Evolutionary conservation across 2,797 vertebrate genomes (phyloP).

Genomic region (Crossoptilon crossoptilon): DNA sequence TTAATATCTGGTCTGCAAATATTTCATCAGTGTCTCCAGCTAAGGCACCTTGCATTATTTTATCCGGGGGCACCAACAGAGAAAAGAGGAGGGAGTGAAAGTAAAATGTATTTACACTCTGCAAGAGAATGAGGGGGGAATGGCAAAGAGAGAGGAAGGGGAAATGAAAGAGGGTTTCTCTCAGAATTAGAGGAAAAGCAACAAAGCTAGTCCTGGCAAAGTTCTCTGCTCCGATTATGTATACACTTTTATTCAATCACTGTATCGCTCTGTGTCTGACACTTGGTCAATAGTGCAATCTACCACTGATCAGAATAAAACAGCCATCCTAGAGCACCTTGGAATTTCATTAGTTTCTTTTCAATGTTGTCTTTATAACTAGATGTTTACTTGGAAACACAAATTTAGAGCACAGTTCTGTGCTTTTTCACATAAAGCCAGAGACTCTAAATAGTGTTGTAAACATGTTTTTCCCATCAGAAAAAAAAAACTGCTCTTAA

Average conservation of each 20-base stretch:
- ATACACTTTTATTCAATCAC: constrained; percentile 93
- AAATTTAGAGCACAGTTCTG: constrained; percentile 76
- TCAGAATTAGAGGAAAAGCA: constrained; percentile 81
- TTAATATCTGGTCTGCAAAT: constrained; percentile 85
- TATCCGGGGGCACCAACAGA: constrained; percentile 64
- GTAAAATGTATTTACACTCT: constrained; percentile 59
- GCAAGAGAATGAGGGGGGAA: constrained; percentile 19
- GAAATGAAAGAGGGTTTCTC: constrained; percentile 79
- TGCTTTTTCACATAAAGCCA: constrained; percentile 68
- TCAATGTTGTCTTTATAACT: constrained; percentile 84
- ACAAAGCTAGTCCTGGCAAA: constrained; percentile 82
- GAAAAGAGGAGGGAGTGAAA: constrained; percentile 2
- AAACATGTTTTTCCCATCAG: not conserved
- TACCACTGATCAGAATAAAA: constrained; percentile 91
- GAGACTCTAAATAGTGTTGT: constrained; percentile 15
- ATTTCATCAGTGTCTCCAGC: constrained; percentile 82
- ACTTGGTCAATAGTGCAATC: constrained; percentile 97
- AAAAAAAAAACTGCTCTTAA: not conserved
- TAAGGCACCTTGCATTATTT: constrained; percentile 79
- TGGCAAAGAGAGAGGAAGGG: constrained; percentile 36
- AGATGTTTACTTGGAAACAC: constrained; percentile 85
- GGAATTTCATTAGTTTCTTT: constrained; percentile 92
- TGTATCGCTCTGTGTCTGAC: constrained; percentile 86
- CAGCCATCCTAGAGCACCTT: constrained; percentile 86
- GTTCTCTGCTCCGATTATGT: constrained; percentile 89